phyloP scores from a whole-genome alignment of 2,888 invertebrate genomes.

The Caprella mutica region DNA sequence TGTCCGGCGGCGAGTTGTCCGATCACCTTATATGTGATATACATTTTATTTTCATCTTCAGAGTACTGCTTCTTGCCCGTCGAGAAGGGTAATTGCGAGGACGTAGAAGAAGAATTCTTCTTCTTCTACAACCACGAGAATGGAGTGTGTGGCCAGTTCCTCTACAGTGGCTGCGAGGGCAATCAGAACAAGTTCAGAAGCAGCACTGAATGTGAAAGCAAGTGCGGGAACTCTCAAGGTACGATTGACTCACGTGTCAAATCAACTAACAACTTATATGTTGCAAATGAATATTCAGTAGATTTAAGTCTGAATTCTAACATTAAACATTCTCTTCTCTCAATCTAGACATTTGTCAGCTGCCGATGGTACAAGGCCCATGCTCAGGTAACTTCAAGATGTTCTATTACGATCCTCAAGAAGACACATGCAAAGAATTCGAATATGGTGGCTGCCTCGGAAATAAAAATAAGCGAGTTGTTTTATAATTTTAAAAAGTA shows the following conservation, averaged over 20 bases:
- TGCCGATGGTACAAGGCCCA: constrained; percentile 57
- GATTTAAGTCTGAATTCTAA: too few species aligned
- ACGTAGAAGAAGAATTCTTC: constrained; percentile 52
- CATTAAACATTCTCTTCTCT: too few species aligned
- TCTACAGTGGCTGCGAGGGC: constrained; percentile 68
- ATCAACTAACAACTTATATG: too few species aligned
- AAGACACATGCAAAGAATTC: constrained; percentile 59
- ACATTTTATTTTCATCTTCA: too few species aligned
- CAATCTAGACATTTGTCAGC: constrained; percentile 52
- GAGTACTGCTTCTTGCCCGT: constrained; percentile 58
- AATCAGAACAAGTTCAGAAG: constrained; percentile 66
- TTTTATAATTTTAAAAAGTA: too few species aligned
- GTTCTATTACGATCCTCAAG: constrained; percentile 59
- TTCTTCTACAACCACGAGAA: constrained; percentile 59
- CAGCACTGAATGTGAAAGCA: constrained; percentile 56
- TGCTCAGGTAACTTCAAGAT: constrained; percentile 53
- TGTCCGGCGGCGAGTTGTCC: too few species aligned
- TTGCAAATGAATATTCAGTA: too few species aligned
- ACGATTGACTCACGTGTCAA: too few species aligned
- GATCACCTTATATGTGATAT: too few species aligned
- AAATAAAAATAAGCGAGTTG: constrained; percentile 62
- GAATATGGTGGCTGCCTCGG: constrained; percentile 72
- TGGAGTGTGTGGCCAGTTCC: constrained; percentile 65
- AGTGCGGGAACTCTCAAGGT: constrained; percentile 56
- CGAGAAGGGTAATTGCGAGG: constrained; percentile 56